Conservation (phyloP, 2,797 vertebrate genomes). For the Onychomys arenicola region DNA sequence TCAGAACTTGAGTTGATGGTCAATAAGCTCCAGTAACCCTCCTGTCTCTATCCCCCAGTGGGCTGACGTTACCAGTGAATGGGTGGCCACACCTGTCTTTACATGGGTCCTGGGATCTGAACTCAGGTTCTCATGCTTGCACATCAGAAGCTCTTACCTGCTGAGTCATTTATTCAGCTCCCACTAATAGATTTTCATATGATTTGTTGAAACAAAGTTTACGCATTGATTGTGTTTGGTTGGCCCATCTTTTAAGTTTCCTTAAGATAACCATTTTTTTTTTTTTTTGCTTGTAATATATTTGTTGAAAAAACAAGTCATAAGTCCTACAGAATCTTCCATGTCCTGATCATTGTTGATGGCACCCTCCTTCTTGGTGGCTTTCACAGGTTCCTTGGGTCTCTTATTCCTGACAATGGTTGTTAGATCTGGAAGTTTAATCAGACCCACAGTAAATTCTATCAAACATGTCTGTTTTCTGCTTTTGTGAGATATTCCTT, state of each 20-base stretch:
- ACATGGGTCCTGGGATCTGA: neutral
- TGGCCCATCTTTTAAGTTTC: neutral
- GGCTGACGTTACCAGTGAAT: neutral
- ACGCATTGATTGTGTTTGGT: neutral
- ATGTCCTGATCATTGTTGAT: neutral
- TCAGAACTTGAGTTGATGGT: neutral
- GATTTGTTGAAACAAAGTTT: constrained; percentile 37
- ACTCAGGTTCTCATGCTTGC: neutral
- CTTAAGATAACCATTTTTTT: neutral
- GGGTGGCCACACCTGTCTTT: neutral
- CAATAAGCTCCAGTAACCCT: neutral
- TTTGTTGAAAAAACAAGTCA: neutral
- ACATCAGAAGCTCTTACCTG: neutral
- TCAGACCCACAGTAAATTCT: neutral
- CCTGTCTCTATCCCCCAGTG: neutral
- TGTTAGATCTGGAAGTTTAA: constrained; percentile 33
- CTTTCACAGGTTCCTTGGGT: neutral
- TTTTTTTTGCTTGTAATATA: neutral
- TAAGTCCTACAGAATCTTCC: neutral
- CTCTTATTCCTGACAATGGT: neutral
- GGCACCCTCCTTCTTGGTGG: neutral
- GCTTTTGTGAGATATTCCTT: constrained; percentile 2
- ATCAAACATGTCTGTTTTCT: neutral
- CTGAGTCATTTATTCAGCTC: neutral
- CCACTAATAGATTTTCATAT: neutral